Conservation (phyloP, 2,113 vertebrate genomes). For the Gobius niger region DNA sequence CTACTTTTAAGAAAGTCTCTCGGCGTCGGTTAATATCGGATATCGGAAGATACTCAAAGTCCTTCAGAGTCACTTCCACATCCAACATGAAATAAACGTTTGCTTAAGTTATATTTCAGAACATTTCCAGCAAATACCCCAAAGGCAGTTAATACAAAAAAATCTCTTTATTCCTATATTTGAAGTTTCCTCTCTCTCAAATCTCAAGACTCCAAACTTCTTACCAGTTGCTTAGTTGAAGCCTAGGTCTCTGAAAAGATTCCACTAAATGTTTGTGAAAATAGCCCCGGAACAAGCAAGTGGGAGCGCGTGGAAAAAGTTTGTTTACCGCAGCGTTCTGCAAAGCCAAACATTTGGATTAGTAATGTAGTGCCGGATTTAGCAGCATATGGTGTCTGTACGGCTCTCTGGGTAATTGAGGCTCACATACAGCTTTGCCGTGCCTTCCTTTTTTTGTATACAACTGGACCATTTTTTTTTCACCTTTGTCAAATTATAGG, state of each 20-base stretch:
- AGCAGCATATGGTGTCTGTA: not conserved
- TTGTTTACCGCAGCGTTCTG: slow-evolving; percentile 2
- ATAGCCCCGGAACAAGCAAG: slow-evolving; percentile 11
- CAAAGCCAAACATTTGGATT: slow-evolving; percentile 7
- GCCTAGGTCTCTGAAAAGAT: not conserved
- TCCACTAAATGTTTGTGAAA: slow-evolving; percentile 9
- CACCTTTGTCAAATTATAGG: slow-evolving; percentile 14
- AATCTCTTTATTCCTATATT: not conserved
- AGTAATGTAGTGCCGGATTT: slow-evolving; percentile 5
- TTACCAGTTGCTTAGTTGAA: slow-evolving; percentile 5
- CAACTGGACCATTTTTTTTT: slow-evolving; percentile 17
- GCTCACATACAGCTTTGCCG: not conserved
- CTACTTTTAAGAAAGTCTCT: too few species aligned
- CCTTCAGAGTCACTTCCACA: too few species aligned
- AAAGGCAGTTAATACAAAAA: not conserved
- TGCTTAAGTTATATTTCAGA: not conserved
- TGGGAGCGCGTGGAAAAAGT: slow-evolving; percentile 5
- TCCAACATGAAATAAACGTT: too few species aligned
- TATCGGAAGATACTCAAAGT: too few species aligned
- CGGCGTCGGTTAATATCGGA: too few species aligned
- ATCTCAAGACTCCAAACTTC: not conserved
- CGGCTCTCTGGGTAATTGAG: slow-evolving; percentile 12
- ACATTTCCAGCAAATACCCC: not conserved
- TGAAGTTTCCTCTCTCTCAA: not conserved
- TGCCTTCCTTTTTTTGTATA: slow-evolving; percentile 10